Conservation (phyloP, 2,797 vertebrate genomes). For the Lepilemur septentrionalis region DNA sequence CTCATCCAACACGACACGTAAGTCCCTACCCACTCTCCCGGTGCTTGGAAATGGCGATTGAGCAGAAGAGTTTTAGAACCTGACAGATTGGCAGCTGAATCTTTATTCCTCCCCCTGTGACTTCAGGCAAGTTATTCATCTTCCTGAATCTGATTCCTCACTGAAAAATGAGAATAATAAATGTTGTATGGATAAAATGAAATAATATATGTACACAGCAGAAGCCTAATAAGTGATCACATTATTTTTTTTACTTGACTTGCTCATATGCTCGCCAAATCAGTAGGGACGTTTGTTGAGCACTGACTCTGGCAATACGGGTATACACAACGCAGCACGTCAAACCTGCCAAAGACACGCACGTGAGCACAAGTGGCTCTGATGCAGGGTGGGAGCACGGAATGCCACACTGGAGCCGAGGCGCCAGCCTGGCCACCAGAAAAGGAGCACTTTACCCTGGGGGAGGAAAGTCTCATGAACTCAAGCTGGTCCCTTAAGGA, state of each 20-base stretch:
- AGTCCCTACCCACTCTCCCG: neutral
- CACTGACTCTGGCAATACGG: neutral
- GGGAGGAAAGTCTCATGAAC: neutral
- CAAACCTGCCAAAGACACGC: neutral
- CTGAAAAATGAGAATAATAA: neutral
- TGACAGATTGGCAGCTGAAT: neutral
- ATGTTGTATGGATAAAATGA: neutral
- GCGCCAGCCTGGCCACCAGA: neutral
- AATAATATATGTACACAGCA: neutral
- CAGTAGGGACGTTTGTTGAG: neutral
- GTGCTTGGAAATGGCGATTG: neutral
- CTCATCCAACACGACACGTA: neutral
- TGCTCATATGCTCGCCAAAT: neutral
- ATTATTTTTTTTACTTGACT: neutral
- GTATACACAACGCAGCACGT: rapidly evolving
- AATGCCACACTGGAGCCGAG: neutral
- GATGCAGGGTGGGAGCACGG: rapidly evolving
- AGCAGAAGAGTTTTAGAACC: neutral
- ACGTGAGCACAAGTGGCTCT: rapidly evolving
- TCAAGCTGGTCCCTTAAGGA: neutral
- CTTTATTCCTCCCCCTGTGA: neutral
- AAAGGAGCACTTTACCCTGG: neutral
- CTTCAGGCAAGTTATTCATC: neutral
- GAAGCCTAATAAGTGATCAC: neutral
- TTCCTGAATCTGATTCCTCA: neutral